Conservation (phyloP, 2,797 vertebrate genomes). For the Hippoglossus hippoglossus region DNA sequence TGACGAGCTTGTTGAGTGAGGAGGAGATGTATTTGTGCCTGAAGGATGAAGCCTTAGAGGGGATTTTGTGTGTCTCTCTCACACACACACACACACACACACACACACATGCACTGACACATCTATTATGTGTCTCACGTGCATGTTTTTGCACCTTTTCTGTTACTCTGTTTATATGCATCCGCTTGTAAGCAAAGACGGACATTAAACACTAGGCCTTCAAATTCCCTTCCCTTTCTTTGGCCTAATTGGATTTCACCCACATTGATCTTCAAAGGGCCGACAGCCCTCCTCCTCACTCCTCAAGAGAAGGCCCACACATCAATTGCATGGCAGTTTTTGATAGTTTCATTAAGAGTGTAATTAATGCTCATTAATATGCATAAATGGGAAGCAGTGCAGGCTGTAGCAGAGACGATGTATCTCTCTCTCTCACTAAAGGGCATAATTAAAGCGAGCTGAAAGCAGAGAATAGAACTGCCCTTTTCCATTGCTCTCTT, state of each 20-base stretch:
- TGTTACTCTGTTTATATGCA: constrained; percentile 59
- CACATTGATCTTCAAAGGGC: constrained; percentile 86
- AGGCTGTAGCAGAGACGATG: constrained; percentile 68
- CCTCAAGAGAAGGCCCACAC: constrained; percentile 77
- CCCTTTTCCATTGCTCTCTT: constrained; percentile 73
- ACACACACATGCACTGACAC: neutral
- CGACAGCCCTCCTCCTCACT: constrained; percentile 65
- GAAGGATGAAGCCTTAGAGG: constrained; percentile 58
- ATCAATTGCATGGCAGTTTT: constrained; percentile 82
- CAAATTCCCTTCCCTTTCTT: constrained; percentile 79
- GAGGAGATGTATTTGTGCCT: constrained; percentile 72
- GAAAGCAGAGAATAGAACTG: constrained; percentile 75
- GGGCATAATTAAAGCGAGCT: constrained; percentile 82
- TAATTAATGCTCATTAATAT: constrained; percentile 90
- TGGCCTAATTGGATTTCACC: constrained; percentile 86
- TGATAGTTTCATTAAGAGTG: constrained; percentile 87
- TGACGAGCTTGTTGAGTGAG: constrained; percentile 71
- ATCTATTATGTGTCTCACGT: constrained; percentile 44
- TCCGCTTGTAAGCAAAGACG: constrained; percentile 49
- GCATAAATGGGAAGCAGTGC: constrained; percentile 76
- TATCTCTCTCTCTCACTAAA: constrained; percentile 77
- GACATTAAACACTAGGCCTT: constrained; percentile 77
- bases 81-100: neutral
- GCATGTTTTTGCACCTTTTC: constrained; percentile 56
- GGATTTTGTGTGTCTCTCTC: neutral